A percentile compares a stretch with the other conserved stretches of the same genome.
phyloP scores from a whole-genome alignment of 2,797 vertebrate species.

The Benthosema pterotum region DNA sequence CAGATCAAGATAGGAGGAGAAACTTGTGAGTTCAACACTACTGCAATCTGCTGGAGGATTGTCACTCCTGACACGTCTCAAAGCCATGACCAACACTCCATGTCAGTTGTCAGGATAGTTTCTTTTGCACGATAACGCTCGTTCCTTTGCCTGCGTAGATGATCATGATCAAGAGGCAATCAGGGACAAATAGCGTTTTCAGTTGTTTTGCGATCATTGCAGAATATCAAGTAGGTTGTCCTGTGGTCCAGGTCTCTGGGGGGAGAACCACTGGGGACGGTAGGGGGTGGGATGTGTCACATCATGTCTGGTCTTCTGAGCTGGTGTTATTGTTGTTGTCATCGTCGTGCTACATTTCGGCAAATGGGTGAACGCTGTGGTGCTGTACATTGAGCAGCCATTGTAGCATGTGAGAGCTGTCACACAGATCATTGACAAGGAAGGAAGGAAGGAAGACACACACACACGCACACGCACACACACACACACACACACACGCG shows the following conservation, averaged over 20 bases:
- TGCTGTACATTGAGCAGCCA: conserved; percentile 15
- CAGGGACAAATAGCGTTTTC: conserved; percentile 28
- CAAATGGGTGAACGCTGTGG: not conserved
- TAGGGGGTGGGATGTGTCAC: conserved; percentile 1
- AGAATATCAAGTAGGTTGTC: conserved; percentile 41
- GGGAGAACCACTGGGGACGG: conserved; percentile 14
- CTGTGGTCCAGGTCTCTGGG: conserved; percentile 22
- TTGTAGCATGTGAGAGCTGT: conserved; percentile 41
- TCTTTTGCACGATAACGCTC: no score
- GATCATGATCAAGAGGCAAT: conserved; percentile 8
- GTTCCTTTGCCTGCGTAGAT: no score
- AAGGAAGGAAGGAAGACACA: conserved; percentile 28
- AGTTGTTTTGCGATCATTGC: conserved; percentile 36
- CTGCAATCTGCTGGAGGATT: no score
- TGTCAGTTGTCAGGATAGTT: no score
- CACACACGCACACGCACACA: no score
- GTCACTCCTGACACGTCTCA: no score
- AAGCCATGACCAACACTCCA: no score
- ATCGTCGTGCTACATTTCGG: not conserved
- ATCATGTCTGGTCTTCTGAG: conserved; percentile 11
- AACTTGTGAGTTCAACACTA: no score
- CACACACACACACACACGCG: no score
- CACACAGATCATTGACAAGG: conserved; percentile 40
- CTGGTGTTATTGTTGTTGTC: not conserved
- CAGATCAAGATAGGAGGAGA: no score